Conservation (phyloP, 2,888 invertebrate species). For the Beris chalybata region DNA sequence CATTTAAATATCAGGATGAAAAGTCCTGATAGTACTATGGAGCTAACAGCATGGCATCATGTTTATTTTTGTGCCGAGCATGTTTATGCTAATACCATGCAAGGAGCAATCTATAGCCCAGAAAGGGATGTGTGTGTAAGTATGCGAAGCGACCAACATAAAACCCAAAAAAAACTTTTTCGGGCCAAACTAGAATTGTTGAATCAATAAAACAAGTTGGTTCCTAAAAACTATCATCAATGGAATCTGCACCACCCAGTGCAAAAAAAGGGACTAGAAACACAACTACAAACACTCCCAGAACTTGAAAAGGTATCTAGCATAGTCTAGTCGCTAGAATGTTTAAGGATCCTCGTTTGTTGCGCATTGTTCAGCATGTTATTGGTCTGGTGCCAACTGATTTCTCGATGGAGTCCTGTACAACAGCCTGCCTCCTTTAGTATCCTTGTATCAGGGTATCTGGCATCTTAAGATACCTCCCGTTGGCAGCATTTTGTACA, state of each 20-base stretch:
- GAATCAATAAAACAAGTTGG: conserved; percentile 20
- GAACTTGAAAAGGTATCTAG: conserved; percentile 6
- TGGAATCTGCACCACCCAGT: conserved; percentile 1
- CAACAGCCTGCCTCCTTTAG: no score
- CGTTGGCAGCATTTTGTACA: no score
- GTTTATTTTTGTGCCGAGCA: conserved; percentile 11
- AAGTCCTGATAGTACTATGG: no score
- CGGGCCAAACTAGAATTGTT: conserved; percentile 12
- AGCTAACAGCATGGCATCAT: no score
- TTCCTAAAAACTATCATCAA: conserved; percentile 15
- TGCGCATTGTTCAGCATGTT: conserved; percentile 22
- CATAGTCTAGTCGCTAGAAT: conserved; percentile 1
- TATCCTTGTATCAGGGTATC: no score
- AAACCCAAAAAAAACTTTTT: conserved; percentile 13
- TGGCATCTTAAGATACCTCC: no score
- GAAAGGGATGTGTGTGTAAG: neutral
- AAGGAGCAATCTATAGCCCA: neutral
- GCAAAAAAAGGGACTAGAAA: neutral
- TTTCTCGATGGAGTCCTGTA: conserved; percentile 11
- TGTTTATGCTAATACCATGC: conserved; percentile 14
- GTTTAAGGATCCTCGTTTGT: conserved; percentile 20
- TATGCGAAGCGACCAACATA: neutral
- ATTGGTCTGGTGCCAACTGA: conserved; percentile 23
- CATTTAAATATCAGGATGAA: no score
- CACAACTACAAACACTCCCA: neutral